These are phyloP conservation scores for Campylomormyrus tamandua DNA, from an alignment of 2,113 vertebrate genomes.

Conservation along the genomic window DNA sequence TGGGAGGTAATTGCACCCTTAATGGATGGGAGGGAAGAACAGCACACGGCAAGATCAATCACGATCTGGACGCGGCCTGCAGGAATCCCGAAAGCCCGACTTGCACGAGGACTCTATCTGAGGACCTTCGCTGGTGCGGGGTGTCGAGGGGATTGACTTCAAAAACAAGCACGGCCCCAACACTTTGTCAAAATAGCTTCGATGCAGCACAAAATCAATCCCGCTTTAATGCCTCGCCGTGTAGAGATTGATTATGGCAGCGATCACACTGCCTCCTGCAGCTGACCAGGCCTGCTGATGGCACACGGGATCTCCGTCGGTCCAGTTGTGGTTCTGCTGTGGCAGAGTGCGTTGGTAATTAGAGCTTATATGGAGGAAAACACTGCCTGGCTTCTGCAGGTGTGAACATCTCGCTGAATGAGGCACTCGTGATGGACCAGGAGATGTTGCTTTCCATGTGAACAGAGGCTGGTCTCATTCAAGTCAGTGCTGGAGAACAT, in stretches of 20 bases:
- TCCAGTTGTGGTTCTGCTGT: neutral
- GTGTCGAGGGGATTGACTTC: slow-evolving; percentile 4
- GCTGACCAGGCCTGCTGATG: neutral
- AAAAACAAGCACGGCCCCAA: neutral
- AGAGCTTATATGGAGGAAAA: neutral
- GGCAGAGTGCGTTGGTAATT: neutral
- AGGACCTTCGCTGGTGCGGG: neutral
- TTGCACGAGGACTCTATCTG: neutral
- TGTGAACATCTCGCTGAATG: neutral
- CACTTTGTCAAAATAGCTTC: slow-evolving; percentile 5
- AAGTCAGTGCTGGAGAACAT: neutral
- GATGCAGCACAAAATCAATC: neutral
- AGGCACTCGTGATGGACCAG: neutral
- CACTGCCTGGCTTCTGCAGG: neutral
- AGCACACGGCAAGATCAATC: neutral
- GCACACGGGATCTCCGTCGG: neutral
- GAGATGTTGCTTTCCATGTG: neutral
- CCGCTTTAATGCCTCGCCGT: neutral
- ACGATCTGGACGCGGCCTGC: neutral
- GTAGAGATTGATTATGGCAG: neutral
- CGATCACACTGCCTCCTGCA: neutral
- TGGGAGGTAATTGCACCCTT: neutral
- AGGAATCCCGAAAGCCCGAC: neutral
- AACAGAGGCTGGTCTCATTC: neutral
- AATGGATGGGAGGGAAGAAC: neutral